Evolutionary conservation across 53 echinoderm and acorn worm species (phyloP).

Genomic region (Glandiceps talaboti): DNA sequence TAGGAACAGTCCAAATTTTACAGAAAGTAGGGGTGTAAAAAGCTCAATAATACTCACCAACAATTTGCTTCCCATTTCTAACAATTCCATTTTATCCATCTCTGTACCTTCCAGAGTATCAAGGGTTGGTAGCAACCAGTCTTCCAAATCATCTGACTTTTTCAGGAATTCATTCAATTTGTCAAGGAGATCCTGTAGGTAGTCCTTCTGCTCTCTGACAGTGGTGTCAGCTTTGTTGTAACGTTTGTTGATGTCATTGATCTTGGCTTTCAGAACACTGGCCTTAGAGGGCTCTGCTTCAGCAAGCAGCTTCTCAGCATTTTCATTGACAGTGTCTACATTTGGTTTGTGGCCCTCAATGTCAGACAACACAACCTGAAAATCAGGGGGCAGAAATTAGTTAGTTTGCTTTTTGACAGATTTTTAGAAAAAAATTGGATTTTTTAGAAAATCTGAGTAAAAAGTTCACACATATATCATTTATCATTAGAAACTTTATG

Average conservation of each 20-base stretch:
- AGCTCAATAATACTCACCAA: too few species aligned
- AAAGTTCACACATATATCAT: too few species aligned
- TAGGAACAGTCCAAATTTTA: too few species aligned
- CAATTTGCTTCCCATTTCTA: conserved; percentile 68
- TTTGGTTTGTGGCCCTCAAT: conserved; percentile 61
- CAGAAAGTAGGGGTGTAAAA: too few species aligned
- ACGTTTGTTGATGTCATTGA: conserved; percentile 58
- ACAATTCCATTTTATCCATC: conserved; percentile 82
- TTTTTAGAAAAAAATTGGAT: too few species aligned
- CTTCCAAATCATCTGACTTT: conserved; percentile 79
- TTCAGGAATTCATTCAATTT: conserved; percentile 61
- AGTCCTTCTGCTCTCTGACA: conserved; percentile 35
- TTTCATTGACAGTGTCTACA: conserved; percentile 59
- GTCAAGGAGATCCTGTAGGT: conserved; percentile 66
- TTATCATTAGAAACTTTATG: too few species aligned
- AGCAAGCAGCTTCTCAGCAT: conserved; percentile 46
- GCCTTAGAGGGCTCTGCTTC: conserved; percentile 72
- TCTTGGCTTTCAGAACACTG: conserved; percentile 50
- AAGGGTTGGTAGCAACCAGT: conserved; percentile 88
- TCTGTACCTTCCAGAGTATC: conserved; percentile 81
- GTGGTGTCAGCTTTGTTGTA: conserved; percentile 44
- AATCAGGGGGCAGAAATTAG: too few species aligned
- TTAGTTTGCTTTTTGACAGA: too few species aligned
- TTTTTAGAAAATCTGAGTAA: too few species aligned
- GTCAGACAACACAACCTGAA: conserved; percentile 68